A percentile compares a stretch with the other conserved stretches of the same genome.
Conservation (phyloP, 2,888 invertebrate species). For the Taphrorychus bicolor region DNA sequence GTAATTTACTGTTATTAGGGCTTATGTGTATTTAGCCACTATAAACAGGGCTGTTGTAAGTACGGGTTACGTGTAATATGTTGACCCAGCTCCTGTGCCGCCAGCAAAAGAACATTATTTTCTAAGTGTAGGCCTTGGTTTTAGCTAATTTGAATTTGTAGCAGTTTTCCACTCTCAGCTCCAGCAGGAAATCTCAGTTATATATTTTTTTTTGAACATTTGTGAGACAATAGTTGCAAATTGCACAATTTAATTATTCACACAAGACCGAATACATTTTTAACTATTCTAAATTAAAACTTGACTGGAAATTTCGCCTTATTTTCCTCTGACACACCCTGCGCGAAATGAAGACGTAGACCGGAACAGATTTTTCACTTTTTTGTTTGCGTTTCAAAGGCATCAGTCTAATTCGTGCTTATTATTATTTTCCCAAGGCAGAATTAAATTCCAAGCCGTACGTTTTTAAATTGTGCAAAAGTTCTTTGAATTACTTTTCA, state of each 20-base stretch:
- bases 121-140: not conserved
- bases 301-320: not conserved
- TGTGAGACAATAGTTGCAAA: not conserved
- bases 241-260: not conserved
- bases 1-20: constrained; percentile 13
- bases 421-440: constrained; percentile 1
- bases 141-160: not conserved
- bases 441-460: constrained; percentile 5
- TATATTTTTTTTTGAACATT: not conserved
- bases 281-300: not conserved
- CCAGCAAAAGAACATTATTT: not conserved
- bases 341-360: constrained; percentile 1
- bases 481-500: too few relatives aligned
- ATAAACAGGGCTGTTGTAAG: constrained; percentile 4
- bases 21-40: constrained; percentile 9
- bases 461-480: not conserved
- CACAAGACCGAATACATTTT: not conserved
- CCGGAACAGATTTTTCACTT: constrained; percentile 5
- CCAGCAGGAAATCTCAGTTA: too few relatives aligned
- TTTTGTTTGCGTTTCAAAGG: constrained; percentile 7
- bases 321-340: not conserved
- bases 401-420: constrained; percentile 2
- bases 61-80: not conserved
- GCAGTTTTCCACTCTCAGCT: not conserved
- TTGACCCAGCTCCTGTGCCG: constrained; percentile 1